A percentile compares a stretch with the other conserved stretches of the same genome.
Conservation (phyloP, 2,113 vertebrate genomes). For the Chaenogobius annularis region DNA sequence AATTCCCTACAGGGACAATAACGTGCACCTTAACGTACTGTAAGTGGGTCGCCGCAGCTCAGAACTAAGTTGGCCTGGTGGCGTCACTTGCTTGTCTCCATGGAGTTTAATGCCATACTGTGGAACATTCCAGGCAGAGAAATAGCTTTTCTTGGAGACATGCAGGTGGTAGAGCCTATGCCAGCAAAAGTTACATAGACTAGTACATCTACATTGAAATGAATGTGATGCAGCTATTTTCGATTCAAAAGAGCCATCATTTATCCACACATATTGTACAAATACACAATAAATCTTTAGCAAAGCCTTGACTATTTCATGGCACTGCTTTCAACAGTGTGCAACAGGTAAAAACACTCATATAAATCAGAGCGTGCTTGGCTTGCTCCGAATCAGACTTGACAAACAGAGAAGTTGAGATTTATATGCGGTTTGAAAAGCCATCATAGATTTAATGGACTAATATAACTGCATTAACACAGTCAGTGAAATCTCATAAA, state of each 20-base stretch:
- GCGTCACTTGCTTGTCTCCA: too few species aligned
- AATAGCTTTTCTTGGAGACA: too few species aligned
- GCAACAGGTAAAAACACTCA: not conserved
- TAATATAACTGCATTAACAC: slow-evolving; percentile 23
- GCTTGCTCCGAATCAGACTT: not conserved
- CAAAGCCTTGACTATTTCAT: too few species aligned
- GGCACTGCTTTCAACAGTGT: not conserved
- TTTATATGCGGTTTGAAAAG: slow-evolving; percentile 10
- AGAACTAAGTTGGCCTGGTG: too few species aligned
- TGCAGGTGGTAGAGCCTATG: too few species aligned
- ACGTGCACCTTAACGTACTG: too few species aligned
- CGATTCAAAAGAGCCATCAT: not conserved
- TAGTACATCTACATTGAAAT: not conserved
- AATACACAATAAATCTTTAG: not conserved
- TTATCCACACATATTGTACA: not conserved
- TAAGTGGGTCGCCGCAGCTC: too few species aligned
- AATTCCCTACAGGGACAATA: too few species aligned
- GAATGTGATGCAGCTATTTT: not conserved
- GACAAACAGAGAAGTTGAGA: slow-evolving; percentile 17
- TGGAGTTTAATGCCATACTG: too few species aligned
- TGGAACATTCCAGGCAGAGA: not conserved
- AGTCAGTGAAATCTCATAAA: slow-evolving; percentile 2
- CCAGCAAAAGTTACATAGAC: not conserved
- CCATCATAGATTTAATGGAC: slow-evolving; percentile 30
- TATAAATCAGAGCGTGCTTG: not conserved